Conservation (phyloP, 2,113 vertebrate genomes). For the Dasyurus viverrinus region DNA sequence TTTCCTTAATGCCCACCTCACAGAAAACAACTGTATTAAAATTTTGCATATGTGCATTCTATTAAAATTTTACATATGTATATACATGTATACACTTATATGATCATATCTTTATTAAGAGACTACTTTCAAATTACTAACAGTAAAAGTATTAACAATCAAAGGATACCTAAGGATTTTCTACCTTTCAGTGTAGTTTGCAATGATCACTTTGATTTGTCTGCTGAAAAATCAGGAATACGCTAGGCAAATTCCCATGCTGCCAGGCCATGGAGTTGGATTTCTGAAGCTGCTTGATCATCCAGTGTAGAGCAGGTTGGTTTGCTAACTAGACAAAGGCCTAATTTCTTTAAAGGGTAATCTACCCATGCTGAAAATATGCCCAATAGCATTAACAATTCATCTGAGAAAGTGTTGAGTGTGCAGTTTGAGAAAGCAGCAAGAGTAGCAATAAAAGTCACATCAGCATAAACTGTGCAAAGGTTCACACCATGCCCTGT, state of each 20-base stretch:
- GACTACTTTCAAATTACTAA: not conserved
- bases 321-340: conserved; percentile 31
- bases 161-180: not conserved
- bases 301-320: not conserved
- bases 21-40: not conserved
- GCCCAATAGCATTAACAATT: conserved; percentile 70
- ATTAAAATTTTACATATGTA: not conserved
- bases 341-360: conserved; percentile 46
- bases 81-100: not conserved
- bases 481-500: not conserved
- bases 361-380: conserved; percentile 63
- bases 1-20: not conserved
- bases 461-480: conserved; percentile 2
- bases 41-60: not conserved
- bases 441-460: conserved; percentile 2
- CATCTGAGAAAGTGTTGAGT: conserved; percentile 69
- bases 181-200: not conserved
- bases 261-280: not conserved
- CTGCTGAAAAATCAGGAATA: not conserved
- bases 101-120: not conserved
- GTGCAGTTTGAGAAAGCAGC: not conserved
- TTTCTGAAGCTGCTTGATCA: not conserved
- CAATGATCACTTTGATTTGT: not conserved
- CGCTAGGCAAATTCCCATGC: not conserved
- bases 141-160: not conserved